phyloP scores from a whole-genome alignment of 92 coral and sea anemone species.

The Pocillopora grandis region DNA sequence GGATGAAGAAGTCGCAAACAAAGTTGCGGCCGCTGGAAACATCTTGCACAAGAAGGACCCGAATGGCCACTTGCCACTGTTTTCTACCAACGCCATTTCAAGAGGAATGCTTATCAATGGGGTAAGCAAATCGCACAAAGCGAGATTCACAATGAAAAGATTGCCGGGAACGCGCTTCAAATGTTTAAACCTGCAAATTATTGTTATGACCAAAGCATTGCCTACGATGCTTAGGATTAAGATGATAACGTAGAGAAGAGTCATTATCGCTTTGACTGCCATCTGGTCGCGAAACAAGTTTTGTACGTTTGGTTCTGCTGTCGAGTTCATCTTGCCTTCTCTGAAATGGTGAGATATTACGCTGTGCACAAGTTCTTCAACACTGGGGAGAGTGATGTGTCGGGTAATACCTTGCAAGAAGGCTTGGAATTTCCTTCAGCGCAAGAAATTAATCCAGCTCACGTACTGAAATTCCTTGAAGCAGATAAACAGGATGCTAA shows the following conservation, averaged over 20 bases:
- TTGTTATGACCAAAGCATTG: conserved; percentile 49
- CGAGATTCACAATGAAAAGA: conserved; percentile 63
- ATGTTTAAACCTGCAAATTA: conserved; percentile 32
- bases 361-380: not conserved
- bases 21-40: conserved; percentile 47
- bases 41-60: conserved; percentile 48
- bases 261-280: conserved; percentile 35
- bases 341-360: not conserved
- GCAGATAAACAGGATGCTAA: not conserved
- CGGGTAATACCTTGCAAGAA: not conserved
- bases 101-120: conserved; percentile 67
- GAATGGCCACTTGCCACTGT: conserved; percentile 38
- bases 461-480: not conserved
- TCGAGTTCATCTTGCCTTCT: conserved; percentile 7
- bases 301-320: not conserved
- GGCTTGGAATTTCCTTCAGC: not conserved
- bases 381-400: not conserved
- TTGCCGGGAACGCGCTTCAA: conserved; percentile 50
- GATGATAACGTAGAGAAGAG: conserved; percentile 32
- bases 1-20: conserved; percentile 54
- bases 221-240: conserved; percentile 53
- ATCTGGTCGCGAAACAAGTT: conserved; percentile 1
- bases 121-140: conserved; percentile 65
- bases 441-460: not conserved
- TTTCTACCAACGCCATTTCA: conserved; percentile 51